Evolutionary conservation across 2,113 vertebrate species (phyloP).

Genomic region (Ailurus styani): DNA sequence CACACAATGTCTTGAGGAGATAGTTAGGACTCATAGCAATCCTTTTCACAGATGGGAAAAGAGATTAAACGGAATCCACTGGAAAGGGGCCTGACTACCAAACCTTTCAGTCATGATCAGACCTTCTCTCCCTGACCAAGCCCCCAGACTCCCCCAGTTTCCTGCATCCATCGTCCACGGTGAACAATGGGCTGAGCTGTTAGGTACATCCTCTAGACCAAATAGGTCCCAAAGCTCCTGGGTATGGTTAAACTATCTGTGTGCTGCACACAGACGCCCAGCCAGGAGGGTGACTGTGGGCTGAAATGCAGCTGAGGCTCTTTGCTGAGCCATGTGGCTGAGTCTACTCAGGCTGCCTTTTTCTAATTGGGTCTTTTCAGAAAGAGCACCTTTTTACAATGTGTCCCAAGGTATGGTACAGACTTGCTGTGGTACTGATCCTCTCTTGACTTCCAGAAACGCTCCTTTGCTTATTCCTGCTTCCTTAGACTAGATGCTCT

Average conservation of each 20-base stretch:
- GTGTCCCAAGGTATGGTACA: not conserved
- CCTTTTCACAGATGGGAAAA: not conserved
- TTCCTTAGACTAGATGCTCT: not conserved
- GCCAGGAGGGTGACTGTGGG: not conserved
- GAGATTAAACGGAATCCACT: not conserved
- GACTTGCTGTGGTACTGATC: not conserved
- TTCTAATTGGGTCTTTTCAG: not conserved
- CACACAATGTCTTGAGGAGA: not conserved
- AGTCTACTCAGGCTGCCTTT: not conserved
- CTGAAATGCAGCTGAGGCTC: not conserved
- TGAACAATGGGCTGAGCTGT: not conserved
- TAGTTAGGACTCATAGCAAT: not conserved
- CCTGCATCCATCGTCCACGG: not conserved
- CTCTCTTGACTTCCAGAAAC: not conserved
- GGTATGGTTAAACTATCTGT: not conserved
- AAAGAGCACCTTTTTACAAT: not conserved
- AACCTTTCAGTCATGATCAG: not conserved
- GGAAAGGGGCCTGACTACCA: not conserved
- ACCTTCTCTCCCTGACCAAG: not conserved
- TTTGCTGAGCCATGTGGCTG: not conserved
- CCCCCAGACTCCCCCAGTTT: not conserved
- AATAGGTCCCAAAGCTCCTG: not conserved
- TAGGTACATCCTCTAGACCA: not conserved
- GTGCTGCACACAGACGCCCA: not conserved
- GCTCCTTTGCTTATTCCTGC: not conserved